Conservation (phyloP, 2,113 vertebrate genomes). For the Lates calcarifer region DNA sequence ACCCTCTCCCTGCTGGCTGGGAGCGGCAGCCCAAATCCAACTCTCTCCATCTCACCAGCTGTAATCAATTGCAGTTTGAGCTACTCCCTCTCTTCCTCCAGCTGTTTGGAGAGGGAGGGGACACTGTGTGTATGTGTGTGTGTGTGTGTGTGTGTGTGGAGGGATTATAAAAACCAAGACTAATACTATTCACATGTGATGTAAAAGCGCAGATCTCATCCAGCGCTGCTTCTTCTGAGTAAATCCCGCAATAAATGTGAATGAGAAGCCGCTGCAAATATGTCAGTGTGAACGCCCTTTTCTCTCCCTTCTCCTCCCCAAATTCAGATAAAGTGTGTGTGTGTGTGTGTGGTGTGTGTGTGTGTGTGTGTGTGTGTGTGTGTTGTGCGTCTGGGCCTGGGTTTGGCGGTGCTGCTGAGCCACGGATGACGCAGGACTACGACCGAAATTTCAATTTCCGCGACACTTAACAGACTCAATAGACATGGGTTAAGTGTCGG, state of each 20-base stretch:
- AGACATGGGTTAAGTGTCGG: constrained; percentile 65
- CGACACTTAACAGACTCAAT: constrained; percentile 50
- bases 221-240: background rate
- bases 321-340: constrained; percentile 11
- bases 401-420: constrained; percentile 54
- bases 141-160: background rate
- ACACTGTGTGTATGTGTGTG: background rate
- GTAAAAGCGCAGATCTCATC: constrained; percentile 19
- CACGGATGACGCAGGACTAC: constrained; percentile 67
- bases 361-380: constrained; percentile 9
- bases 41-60: constrained; percentile 37
- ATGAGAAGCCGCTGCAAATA: constrained; percentile 42
- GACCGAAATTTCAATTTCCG: constrained; percentile 58
- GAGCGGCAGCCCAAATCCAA: background rate
- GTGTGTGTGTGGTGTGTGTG: background rate
- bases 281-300: constrained; percentile 59
- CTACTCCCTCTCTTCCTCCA: constrained; percentile 48
- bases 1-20: constrained; percentile 27
- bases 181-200: constrained; percentile 60
- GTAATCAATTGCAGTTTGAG: constrained; percentile 30
- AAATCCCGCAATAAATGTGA: constrained; percentile 38
- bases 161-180: constrained; percentile 56
- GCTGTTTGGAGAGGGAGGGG: constrained; percentile 51
- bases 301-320: background rate
- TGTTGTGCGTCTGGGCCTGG: constrained; percentile 3